Percentiles rank a stretch among this genome's conserved stretches.
These are phyloP conservation scores for Carassius auratus DNA, from an alignment of 2,113 vertebrate genomes.

Conservation along the genomic window DNA sequence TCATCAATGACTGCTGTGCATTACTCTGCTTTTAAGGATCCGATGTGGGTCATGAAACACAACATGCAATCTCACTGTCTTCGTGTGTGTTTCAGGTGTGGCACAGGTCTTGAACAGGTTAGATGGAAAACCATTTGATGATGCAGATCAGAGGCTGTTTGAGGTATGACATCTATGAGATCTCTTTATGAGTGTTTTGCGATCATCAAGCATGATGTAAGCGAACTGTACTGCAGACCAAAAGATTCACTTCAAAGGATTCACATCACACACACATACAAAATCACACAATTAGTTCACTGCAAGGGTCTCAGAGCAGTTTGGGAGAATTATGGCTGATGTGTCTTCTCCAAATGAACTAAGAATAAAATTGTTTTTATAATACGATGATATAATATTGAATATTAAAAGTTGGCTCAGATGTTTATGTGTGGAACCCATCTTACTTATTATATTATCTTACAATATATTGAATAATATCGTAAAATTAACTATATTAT, in stretches of 20 bases:
- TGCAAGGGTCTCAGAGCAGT: not conserved
- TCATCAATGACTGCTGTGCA: not conserved
- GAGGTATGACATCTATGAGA: conserved; percentile 78
- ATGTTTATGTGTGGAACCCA: not conserved
- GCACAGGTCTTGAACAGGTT: conserved; percentile 96
- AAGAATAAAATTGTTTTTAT: no score
- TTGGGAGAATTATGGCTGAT: not conserved
- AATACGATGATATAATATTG: no score
- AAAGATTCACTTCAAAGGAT: not conserved
- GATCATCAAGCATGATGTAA: not conserved
- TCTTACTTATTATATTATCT: not conserved
- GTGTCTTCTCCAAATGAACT: not conserved
- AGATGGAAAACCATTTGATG: conserved; percentile 95
- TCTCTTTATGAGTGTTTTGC: not conserved
- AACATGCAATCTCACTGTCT: not conserved
- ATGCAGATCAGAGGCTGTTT: conserved; percentile 96
- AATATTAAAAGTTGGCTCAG: not conserved
- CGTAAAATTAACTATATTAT: no score
- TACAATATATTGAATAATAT: not conserved
- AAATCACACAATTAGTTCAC: not conserved
- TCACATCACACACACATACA: not conserved
- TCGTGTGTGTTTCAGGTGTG: conserved; percentile 81
- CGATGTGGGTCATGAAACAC: not conserved
- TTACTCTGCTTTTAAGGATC: conserved; percentile 1
- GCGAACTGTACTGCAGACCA: not conserved